Conservation (phyloP, 2,888 invertebrate genomes). For the Melanargia galathea region DNA sequence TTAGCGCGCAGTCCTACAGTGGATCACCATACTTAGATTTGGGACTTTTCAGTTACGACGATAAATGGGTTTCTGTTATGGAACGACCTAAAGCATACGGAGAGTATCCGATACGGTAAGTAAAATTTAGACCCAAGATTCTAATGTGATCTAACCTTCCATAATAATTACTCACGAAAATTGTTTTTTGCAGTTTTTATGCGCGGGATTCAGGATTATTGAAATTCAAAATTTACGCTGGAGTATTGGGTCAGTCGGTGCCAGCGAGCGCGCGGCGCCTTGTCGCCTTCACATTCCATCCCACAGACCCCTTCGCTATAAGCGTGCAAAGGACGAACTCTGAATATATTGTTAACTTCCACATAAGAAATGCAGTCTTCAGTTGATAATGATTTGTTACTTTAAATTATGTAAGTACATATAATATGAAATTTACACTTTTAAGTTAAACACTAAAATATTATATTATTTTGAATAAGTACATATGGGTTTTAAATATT, state of each 20-base stretch:
- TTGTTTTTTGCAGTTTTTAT: constrained; percentile 84
- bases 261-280: constrained; percentile 88
- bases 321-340: constrained; percentile 96
- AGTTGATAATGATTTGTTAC: constrained; percentile 53
- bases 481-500: background rate
- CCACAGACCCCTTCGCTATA: constrained; percentile 97
- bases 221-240: constrained; percentile 94
- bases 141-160: background rate
- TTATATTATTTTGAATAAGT: background rate
- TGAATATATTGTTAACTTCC: constrained; percentile 97
- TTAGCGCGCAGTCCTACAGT: constrained; percentile 96
- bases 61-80: constrained; percentile 97
- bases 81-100: constrained; percentile 97
- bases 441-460: background rate
- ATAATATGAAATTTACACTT: background rate
- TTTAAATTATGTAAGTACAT: constrained; percentile 12
- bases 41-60: constrained; percentile 96
- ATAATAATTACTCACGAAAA: background rate
- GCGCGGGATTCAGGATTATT: constrained; percentile 90
- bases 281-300: constrained; percentile 98
- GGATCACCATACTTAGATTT: constrained; percentile 96
- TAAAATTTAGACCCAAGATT: background rate
- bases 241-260: constrained; percentile 87
- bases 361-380: constrained; percentile 87
- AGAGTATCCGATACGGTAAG: constrained; percentile 94